phyloP scores from a whole-genome alignment of 2,888 invertebrate genomes.

The Cactoblastis cactorum region DNA sequence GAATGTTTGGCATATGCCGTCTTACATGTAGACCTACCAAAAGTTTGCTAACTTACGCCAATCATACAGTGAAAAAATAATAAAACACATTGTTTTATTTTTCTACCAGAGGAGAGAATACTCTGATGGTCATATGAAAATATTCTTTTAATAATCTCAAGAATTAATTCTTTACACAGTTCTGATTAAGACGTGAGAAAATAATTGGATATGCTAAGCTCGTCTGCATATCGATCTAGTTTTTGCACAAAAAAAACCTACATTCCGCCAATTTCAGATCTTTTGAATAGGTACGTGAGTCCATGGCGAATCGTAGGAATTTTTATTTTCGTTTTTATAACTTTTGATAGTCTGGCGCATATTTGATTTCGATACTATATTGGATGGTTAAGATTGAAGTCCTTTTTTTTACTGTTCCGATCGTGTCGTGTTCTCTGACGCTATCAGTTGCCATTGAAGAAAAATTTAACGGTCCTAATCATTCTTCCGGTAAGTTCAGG shows the following conservation, averaged over 20 bases:
- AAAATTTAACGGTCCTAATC: too few relatives aligned
- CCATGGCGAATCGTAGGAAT: conserved; percentile 9
- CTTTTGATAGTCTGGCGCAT: too few relatives aligned
- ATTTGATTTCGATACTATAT: too few relatives aligned
- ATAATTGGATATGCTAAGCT: conserved; percentile 30
- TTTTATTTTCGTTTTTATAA: conserved; percentile 12
- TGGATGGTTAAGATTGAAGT: too few relatives aligned
- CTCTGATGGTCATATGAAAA: not conserved
- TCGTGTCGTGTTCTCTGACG: too few relatives aligned
- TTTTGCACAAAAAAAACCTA: conserved; percentile 33
- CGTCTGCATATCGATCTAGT: conserved; percentile 42
- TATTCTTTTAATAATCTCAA: too few relatives aligned
- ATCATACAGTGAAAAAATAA: not conserved
- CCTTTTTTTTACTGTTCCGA: too few relatives aligned
- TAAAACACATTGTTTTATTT: too few relatives aligned
- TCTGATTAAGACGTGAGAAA: not conserved
- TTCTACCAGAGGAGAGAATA: too few relatives aligned
- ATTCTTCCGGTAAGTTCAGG: too few relatives aligned
- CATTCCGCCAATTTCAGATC: conserved; percentile 36
- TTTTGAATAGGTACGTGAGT: conserved; percentile 16
- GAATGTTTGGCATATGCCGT: conserved; percentile 54
- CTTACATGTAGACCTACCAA: conserved; percentile 39
- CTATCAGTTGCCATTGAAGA: too few relatives aligned
- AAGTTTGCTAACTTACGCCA: not conserved
- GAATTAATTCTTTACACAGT: too few relatives aligned